Evolutionary conservation across 2,113 vertebrate species (phyloP), one percentile per base, ranked within the genome.

Genomic region (Nothocercus nigrocapillus): DNA sequence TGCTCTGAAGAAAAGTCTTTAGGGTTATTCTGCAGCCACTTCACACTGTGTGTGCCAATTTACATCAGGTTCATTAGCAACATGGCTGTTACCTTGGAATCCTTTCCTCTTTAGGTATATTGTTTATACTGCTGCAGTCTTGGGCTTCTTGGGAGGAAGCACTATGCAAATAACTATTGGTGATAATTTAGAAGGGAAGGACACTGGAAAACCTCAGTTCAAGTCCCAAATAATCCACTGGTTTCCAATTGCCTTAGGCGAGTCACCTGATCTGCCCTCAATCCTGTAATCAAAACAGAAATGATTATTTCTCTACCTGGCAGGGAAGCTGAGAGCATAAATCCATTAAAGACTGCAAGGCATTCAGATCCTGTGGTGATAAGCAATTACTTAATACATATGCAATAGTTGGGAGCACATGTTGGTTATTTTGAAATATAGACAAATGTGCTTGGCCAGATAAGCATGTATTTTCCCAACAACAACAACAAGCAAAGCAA

Each of bases 361-460:
- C 74, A 36, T 70, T 95, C 85, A 92, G 92, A 95, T 87, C 81
- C 70, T 87, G 28, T 2, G 58, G 53, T 25, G 88, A 93, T 82
- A 96, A 93, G 54, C 63, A 63, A 85, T 93, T 87, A 82, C 73
- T 88, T 89, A 72, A 94, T 66, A 82, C 61, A 53, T 5, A 82
- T 1, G 47, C 44, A 79, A 25, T 20, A 14, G 36, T 68, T 90
- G 58, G 66, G 80, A 96, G 58, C 45, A n/a, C 47, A 32, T 38
- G 53, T 22, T 62, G 21, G 19, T n/a, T 92, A 81, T 94, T 96
- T 94, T 5, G 5, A 91, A 92, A 93, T 8, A 73, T 0, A 92
- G 44, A 73, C 14, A 51, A 13, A 94, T 79, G 49, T 76, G 36
- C 45, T 94, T 34, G 54, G 83, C 91, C 88, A 0, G 0, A 84